Conservation (phyloP, 2,888 invertebrate genomes). For the Drosophila conformis region DNA sequence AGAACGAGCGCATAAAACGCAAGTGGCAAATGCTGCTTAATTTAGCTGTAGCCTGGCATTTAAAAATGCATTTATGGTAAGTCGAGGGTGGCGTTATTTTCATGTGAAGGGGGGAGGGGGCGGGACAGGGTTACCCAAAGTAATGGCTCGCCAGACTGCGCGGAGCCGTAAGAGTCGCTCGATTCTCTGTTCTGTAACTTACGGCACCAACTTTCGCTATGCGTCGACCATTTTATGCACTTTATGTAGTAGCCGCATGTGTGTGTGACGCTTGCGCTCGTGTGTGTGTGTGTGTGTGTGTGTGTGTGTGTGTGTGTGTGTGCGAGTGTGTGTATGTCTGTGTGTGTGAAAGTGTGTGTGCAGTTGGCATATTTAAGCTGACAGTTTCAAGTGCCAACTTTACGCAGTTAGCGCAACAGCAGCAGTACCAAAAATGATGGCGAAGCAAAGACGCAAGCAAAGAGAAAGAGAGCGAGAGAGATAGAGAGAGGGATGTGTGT, state of each 20-base stretch:
- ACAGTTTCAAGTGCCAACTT: slow-evolving; percentile 80
- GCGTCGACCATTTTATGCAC: slow-evolving; percentile 75
- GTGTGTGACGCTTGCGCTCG: slow-evolving; percentile 21
- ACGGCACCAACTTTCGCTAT: slow-evolving; percentile 71
- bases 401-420: slow-evolving; percentile 77
- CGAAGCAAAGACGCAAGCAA: slow-evolving; percentile 56
- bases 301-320: slow-evolving; percentile 39
- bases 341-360: slow-evolving; percentile 63
- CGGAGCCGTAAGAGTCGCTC: slow-evolving; percentile 52
- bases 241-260: slow-evolving; percentile 67
- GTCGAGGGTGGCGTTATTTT: background rate
- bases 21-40: slow-evolving; percentile 56
- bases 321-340: slow-evolving; percentile 17
- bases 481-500: slow-evolving; percentile 24
- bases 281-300: slow-evolving; percentile 16
- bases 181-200: slow-evolving; percentile 58
- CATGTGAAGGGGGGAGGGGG: background rate
- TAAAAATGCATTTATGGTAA: slow-evolving; percentile 71
- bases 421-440: slow-evolving; percentile 74
- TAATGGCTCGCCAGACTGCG: slow-evolving; percentile 62
- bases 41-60: slow-evolving; percentile 60
- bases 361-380: slow-evolving; percentile 79
- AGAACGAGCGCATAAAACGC: slow-evolving; percentile 44
- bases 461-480: background rate
- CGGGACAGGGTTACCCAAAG: slow-evolving; percentile 42